A percentile compares a stretch with the other conserved stretches of the same genome.
Evolutionary conservation across 2,888 invertebrate species (phyloP).

Genomic region (Synergus japonicus): DNA sequence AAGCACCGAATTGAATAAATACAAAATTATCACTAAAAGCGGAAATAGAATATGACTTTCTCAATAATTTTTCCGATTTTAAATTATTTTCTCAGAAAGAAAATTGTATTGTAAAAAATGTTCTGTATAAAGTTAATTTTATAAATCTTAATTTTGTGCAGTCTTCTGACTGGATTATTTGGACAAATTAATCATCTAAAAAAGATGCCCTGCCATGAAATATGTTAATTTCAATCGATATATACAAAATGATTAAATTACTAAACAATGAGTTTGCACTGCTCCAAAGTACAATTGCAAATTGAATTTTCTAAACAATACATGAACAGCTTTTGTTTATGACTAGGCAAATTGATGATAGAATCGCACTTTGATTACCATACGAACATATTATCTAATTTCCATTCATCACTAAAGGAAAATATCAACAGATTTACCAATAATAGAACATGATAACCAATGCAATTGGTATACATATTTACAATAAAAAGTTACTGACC

Average conservation of each 20-base stretch:
- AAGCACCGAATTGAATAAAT: not conserved
- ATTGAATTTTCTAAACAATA: constrained; percentile 17
- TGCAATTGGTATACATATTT: not conserved
- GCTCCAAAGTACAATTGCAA: not conserved
- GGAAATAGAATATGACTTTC: not conserved
- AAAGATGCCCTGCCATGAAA: not conserved
- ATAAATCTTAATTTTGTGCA: not conserved
- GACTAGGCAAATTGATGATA: constrained; percentile 16
- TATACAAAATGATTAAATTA: not conserved
- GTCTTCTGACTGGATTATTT: not conserved
- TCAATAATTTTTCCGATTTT: not conserved
- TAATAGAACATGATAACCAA: constrained; percentile 20
- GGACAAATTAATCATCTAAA: not conserved
- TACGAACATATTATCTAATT: constrained; percentile 36
- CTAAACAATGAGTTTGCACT: not conserved
- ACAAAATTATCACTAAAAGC: not conserved
- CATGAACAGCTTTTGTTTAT: not conserved
- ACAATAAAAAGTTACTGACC: not conserved
- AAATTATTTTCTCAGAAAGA: not conserved
- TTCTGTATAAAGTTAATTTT: not conserved
- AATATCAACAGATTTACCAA: constrained; percentile 14
- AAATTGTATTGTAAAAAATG: not conserved
- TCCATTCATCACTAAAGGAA: constrained; percentile 27
- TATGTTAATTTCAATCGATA: not conserved
- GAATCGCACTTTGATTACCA: constrained; percentile 7